Base-by-base conservation (phyloP, 35 echinoderm and acorn worm species). In the Patiria miniata region DNA sequence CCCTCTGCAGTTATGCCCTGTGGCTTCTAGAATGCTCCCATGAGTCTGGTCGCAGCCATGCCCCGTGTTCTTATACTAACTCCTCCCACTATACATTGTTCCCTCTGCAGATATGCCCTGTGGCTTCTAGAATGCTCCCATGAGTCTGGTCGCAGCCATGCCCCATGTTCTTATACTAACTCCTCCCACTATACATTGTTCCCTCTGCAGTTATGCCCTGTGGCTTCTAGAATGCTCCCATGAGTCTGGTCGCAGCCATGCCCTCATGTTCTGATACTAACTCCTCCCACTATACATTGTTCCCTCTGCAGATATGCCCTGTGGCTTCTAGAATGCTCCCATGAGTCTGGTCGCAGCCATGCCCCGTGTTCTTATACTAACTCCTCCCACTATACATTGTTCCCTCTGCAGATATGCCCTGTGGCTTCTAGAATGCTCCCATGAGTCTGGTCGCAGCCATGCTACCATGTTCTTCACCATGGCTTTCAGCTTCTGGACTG, bases 21-120 rank as follows among this genome's bases (percentile, higher is more conserved):
- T 99, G 96, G 96, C 69, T 99, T 29, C 38, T 99, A 22, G 96
- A 99, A 61, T 99, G 96, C 73, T 99, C 96, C 21, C 96, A 99
- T 86, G 96, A 99, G 61, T 99, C 96, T 36, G 96, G 96, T 5
- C 59, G 96, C 33, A 94, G 96, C 44, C 96, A 99, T 85, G 96
- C 96, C 5, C 96, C 12, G 92, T 99, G 87, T 99, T 99, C 50
- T 94, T 99, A n/a, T n/a, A n/a, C n/a, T 76, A 93, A n/a, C 93
- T 91, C 91, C n/a, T n/a, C n/a, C n/a, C n/a, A n/a, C n/a, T n/a
- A n/a, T 60, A 8, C n/a, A n/a, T n/a, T n/a, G n/a, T 38, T 82
- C 69, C 68, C 19, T 52, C 56, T 83, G 36, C 39, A 98, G 96
- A 23, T 98, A 98, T 78, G 93, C 86, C 22, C 68, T 98, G 23